These are phyloP conservation scores for Platysteira castanea DNA, from an alignment of 2,113 vertebrate genomes.

Conservation along the genomic window DNA sequence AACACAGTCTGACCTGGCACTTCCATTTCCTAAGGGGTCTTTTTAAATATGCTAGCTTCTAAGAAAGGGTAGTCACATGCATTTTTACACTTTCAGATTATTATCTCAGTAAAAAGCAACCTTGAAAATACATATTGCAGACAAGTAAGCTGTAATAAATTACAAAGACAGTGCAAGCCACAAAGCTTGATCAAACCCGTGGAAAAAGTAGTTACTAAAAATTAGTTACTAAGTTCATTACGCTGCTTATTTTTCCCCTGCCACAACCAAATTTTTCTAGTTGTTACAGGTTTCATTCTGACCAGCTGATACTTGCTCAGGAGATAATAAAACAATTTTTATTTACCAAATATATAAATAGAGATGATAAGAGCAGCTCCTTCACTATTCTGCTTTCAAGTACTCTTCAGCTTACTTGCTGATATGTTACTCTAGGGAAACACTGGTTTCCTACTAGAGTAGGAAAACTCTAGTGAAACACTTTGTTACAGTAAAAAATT, in stretches of 20 bases:
- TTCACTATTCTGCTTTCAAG: not conserved
- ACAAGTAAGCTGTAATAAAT: not conserved
- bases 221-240: not conserved
- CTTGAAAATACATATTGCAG: not conserved
- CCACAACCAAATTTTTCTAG: not conserved
- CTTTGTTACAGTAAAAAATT: not conserved
- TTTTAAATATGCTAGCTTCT: not conserved
- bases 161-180: not conserved
- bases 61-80: fast-evolving
- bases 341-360: not conserved
- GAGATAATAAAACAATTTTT: not conserved
- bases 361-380: not conserved
- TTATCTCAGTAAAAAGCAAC: not conserved
- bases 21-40: not conserved
- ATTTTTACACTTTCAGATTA: not conserved
- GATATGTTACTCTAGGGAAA: not conserved
- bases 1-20: not conserved
- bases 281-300: not conserved
- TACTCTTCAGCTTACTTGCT: not conserved
- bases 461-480: not conserved
- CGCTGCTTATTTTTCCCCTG: not conserved
- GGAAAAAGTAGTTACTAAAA: not conserved
- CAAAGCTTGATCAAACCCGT: not conserved
- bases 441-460: not conserved
- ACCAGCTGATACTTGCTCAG: not conserved